Evolutionary conservation across 2,113 vertebrate species (phyloP).

Genomic region (Hystrix cristata): DNA sequence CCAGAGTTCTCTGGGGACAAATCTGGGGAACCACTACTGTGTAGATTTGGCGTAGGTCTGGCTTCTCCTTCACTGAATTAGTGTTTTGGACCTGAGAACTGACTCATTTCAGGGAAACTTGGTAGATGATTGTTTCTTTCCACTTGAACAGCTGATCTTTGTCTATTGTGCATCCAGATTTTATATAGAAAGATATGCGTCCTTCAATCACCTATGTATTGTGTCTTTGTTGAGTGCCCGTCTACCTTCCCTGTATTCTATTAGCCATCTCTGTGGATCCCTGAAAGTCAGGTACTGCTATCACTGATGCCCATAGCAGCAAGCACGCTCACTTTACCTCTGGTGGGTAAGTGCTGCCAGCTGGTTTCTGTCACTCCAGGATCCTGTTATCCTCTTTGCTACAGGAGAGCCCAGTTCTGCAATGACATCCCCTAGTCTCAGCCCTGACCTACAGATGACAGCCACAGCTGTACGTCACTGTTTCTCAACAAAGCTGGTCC

Average conservation of each 20-base stretch:
- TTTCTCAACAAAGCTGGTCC: background rate
- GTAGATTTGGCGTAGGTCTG: background rate
- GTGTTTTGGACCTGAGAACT: background rate
- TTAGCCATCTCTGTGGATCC: background rate
- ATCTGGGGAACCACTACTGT: background rate
- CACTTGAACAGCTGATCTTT: background rate
- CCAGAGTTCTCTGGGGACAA: background rate
- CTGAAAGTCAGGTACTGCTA: background rate
- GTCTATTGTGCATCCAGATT: background rate
- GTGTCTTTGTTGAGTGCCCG: background rate
- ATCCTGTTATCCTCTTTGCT: background rate
- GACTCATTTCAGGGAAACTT: background rate
- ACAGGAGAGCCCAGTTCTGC: background rate
- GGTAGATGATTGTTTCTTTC: background rate
- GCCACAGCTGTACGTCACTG: background rate
- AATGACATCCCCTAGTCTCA: background rate
- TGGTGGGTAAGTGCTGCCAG: background rate
- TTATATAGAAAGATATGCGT: background rate
- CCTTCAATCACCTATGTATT: background rate
- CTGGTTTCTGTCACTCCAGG: background rate
- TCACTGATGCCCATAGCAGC: background rate
- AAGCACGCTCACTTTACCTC: background rate
- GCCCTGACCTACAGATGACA: background rate
- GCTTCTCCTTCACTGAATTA: background rate
- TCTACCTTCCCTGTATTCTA: background rate